Base-by-base conservation (phyloP, 2,797 vertebrate species). In the Premnoplex brunnescens region DNA sequence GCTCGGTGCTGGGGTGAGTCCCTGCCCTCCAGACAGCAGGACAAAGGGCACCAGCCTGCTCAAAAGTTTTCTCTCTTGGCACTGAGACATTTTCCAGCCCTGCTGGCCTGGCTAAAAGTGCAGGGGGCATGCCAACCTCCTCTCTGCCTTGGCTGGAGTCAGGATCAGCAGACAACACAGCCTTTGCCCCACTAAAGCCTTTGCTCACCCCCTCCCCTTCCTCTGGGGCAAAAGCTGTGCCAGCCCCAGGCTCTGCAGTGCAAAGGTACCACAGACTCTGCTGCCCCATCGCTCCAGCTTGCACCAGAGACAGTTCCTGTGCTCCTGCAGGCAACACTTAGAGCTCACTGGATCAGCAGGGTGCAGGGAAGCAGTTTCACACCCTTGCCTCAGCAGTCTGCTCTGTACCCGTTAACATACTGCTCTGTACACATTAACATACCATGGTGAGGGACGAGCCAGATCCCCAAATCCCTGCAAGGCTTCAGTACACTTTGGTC, bases 41-140 rank as follows among this genome's bases (percentile, higher is more conserved):
- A 60, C 84, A 94, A 93, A 95, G 85, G 94, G 81, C 83, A 82
- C 69, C 52, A 73, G 91, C 91, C 41, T 63, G 68, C 68, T 82
- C 48, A 14, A 15, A 69, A 58, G 16, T 92, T 80, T 72, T 43
- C 21, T 69, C 3, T 72, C 83, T 86, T 95, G 87, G 96, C 96
- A 85, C 43, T 1, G 32, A 85, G 37, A 37, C 3, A 59, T 90
- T 69, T 94, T 76, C 72, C 87, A 94, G 41, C 44, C 21, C 51
- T 0, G 2, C 36, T 93, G 72, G 71, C 71, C 26, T 48, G 36
- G 36, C 63, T 71, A 6, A 81, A 88, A 85, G 75, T 0, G 14
- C 54, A 88, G 46, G 60, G 51, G 46, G 18, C 76, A 37, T 3
- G 14, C 39, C 80, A 90, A 15, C 43, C 68, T 91, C 43, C 63